Base-by-base conservation (phyloP, 2,888 invertebrate species). In the Lumbricus terrestris region DNA sequence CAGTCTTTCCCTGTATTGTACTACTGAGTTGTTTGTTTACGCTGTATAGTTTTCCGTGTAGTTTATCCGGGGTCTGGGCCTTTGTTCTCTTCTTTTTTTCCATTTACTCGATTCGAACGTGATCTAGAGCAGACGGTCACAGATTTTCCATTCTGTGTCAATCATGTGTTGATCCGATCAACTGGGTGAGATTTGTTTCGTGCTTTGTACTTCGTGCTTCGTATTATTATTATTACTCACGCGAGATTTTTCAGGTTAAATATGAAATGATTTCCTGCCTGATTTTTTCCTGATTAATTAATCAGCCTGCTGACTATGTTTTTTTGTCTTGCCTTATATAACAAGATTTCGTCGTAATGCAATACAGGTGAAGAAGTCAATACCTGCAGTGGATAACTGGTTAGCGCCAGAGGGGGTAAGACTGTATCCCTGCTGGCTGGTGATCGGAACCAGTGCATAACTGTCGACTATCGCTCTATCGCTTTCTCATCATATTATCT, bases 341-440 rank as follows among this genome's bases (percentile, higher is more conserved):
- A n/a, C 33, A 90, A 89, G 42, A 42, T 88, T 88, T 40, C 47
- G n/a, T 89, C 37, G 85, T 85, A 85, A 37, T 82, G 82, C 82
- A 54, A 47, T n/a, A 42, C 91, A 92, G 92, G 91, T 92, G n/a
- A 92, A 92, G 90, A 91, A 90, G 88, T 90, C 92, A 47, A 91
- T 92, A 37, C 92, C 92, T 42, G 92, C 92, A 23, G 92, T 92
- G 89, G 92, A 92, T 88, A 92, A 92, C 90, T 92, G 92, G 92
- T 88, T 92, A 54, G 91, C 92, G 38, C 92, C 92, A 88, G 92
- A 92, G 90, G 92, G 92, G 92, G 92, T 92, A 92, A 92, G 92
- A 83, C 42, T 8, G 35, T 35, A 34, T 85, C 85, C 37, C 85
- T 37, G 85, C 34, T 23, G 35, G 85, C 34, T 85, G 85, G 85